A percentile compares a stretch with the other conserved stretches of the same genome.
These are phyloP conservation scores for zebrafish (Danio rerio) DNA, from an alignment of 2,113 vertebrate genomes.

Conservation along the genomic window GRCz12tu NC_133177.1:31286001-31286500, in stretches of 20 bases:
- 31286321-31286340: slow-evolving; percentile 64
- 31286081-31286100: slow-evolving; percentile 60
- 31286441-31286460: slow-evolving; percentile 63
- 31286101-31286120: slow-evolving; percentile 66
- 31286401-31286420: slow-evolving; percentile 61
- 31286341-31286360: slow-evolving; percentile 64
- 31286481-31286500: slow-evolving; percentile 64
- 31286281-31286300: slow-evolving; percentile 64
- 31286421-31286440: slow-evolving; percentile 57
- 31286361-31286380: slow-evolving; percentile 67
- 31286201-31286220: slow-evolving; percentile 57
- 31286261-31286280: slow-evolving; percentile 65
- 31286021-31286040: slow-evolving; percentile 62
- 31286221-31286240: slow-evolving; percentile 51
- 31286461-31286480: slow-evolving; percentile 57
- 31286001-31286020: slow-evolving; percentile 64
- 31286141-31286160: slow-evolving; percentile 62
- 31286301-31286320: slow-evolving; percentile 65
- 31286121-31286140: slow-evolving; percentile 68
- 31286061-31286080: slow-evolving; percentile 66
- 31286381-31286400: slow-evolving; percentile 50
- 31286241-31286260: slow-evolving; percentile 65
- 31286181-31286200: slow-evolving; percentile 63
- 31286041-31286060: slow-evolving; percentile 59
- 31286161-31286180: slow-evolving; percentile 65